These are phyloP conservation scores for Therioaphis trifolii DNA, from an alignment of 2,888 invertebrate species.

Conservation along the genomic window DNA sequence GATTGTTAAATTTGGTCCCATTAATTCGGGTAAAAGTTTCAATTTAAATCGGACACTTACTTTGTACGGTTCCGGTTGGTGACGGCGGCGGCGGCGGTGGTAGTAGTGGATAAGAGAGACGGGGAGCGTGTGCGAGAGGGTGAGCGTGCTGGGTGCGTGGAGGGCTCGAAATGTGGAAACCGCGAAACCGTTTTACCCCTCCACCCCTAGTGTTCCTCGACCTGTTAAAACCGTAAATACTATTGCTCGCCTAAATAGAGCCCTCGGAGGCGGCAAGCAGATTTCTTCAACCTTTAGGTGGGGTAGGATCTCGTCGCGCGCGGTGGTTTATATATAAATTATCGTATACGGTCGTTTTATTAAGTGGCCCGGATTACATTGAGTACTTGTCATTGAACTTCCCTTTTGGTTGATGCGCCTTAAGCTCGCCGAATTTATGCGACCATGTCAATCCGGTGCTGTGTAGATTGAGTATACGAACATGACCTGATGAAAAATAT, in stretches of 20 bases:
- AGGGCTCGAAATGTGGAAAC: constrained; percentile 49
- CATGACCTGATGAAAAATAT: constrained; percentile 14
- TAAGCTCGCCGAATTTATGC: constrained; percentile 42
- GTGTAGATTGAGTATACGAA: constrained; percentile 5
- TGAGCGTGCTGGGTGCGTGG: neutral
- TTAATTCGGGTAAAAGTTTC: constrained; percentile 62
- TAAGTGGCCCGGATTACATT: constrained; percentile 56
- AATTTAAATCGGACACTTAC: constrained; percentile 62
- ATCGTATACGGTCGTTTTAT: constrained; percentile 56
- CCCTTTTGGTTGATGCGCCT: constrained; percentile 36
- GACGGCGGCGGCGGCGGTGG: constrained; percentile 8
- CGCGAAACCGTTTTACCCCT: constrained; percentile 54
- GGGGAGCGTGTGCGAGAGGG: neutral
- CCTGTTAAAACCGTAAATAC: constrained; percentile 52
- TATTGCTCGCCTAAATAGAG: constrained; percentile 32
- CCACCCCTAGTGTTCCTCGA: neutral
- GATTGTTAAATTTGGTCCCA: constrained; percentile 61
- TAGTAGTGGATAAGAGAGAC: too few species aligned
- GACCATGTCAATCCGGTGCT: constrained; percentile 29
- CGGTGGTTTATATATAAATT: constrained; percentile 53
- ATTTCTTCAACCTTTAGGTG: constrained; percentile 55
- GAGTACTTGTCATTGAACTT: constrained; percentile 56
- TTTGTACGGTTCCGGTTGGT: constrained; percentile 50
- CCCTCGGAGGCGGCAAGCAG: neutral
- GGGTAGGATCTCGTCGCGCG: neutral